Conservation (phyloP, 2,888 invertebrate genomes). For the Protodeltote pygarga region DNA sequence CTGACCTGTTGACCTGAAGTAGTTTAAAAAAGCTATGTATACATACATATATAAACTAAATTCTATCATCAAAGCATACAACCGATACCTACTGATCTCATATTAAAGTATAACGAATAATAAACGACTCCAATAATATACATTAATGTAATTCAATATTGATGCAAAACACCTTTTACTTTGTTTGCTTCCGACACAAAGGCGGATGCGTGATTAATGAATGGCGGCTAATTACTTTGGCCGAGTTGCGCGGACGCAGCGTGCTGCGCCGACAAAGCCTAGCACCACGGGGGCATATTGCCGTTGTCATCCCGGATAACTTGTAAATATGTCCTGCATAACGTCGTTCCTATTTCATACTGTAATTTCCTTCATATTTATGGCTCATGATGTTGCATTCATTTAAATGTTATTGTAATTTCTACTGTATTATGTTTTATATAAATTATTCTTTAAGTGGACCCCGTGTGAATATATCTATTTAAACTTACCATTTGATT, state of each 20-base stretch:
- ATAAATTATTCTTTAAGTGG: too few species aligned
- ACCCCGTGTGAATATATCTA: too few species aligned
- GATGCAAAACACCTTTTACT: slow-evolving; percentile 25
- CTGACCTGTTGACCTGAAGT: too few species aligned
- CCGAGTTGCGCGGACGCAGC: slow-evolving; percentile 36
- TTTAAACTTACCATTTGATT: too few species aligned
- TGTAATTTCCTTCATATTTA: not conserved
- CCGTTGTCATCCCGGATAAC: slow-evolving; percentile 25
- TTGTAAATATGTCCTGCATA: slow-evolving; percentile 18
- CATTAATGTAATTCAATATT: slow-evolving; percentile 19
- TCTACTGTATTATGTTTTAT: too few species aligned
- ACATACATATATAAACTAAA: too few species aligned
- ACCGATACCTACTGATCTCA: not conserved
- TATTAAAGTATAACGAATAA: not conserved
- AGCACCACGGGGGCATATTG: slow-evolving; percentile 23
- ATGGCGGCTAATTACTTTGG: slow-evolving; percentile 48
- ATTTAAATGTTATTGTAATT: too few species aligned
- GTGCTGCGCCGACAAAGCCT: slow-evolving; percentile 38
- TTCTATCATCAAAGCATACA: too few species aligned
- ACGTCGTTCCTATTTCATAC: slow-evolving; percentile 8
- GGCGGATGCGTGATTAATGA: slow-evolving; percentile 49
- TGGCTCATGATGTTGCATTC: too few species aligned
- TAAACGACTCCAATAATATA: not conserved
- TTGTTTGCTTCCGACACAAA: slow-evolving; percentile 22
- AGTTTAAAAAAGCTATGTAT: too few species aligned